Conservation (phyloP, 2,888 invertebrate genomes). For the Coelopa pilipes region DNA sequence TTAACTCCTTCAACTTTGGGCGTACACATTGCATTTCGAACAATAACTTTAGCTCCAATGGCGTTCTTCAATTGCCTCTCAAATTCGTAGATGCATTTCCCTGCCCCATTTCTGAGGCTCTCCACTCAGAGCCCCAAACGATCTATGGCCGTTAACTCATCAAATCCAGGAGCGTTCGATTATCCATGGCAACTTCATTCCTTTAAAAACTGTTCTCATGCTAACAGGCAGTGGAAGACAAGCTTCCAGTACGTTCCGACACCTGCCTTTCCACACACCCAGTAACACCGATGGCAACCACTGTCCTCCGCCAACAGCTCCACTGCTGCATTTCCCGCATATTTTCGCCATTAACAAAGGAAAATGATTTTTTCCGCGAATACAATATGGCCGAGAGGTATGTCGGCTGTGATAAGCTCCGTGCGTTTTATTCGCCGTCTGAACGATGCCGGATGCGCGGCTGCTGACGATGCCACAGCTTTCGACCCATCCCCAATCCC, state of each 20-base stretch:
- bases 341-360: constrained; percentile 33
- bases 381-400: constrained; percentile 33
- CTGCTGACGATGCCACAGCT: neutral
- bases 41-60: too few species aligned
- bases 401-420: constrained; percentile 30
- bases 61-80: too few species aligned
- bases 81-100: too few species aligned
- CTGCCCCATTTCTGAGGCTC: too few species aligned
- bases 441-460: constrained; percentile 8
- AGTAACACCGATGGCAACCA: constrained; percentile 41
- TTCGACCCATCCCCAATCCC: too few species aligned
- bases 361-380: constrained; percentile 31
- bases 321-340: constrained; percentile 26
- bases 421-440: constrained; percentile 25
- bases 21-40: too few species aligned
- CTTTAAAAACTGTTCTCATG: neutral
- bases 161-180: too few species aligned
- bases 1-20: too few species aligned
- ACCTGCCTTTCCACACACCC: neutral
- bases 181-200: too few species aligned
- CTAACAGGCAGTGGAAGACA: neutral
- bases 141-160: too few species aligned
- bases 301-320: constrained; percentile 25
- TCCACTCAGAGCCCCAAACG: too few species aligned
- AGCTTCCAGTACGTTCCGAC: neutral